Conservation (phyloP, 2,113 vertebrate genomes). For the Cololabis saira region DNA sequence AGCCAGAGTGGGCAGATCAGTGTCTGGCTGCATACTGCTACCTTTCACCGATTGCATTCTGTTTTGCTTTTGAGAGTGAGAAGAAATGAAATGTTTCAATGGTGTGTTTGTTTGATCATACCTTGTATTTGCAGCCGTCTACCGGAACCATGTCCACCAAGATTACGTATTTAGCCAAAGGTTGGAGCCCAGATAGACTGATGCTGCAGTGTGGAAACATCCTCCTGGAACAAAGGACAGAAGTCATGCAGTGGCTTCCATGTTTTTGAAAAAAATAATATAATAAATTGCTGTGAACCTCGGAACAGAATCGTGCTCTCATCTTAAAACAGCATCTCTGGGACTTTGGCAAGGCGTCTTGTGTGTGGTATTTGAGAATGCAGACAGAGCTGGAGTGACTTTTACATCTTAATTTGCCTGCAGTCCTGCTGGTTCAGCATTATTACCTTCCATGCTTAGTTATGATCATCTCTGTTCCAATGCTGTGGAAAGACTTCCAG, state of each 20-base stretch:
- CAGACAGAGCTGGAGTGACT: too few species aligned
- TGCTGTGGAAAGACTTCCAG: constrained; percentile 86
- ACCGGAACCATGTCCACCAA: constrained; percentile 85
- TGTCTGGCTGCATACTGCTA: constrained; percentile 61
- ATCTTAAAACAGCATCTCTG: too few species aligned
- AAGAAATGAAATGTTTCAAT: not conserved
- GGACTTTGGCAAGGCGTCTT: too few species aligned
- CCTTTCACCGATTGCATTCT: constrained; percentile 25
- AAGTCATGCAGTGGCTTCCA: not conserved
- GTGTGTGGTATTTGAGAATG: too few species aligned
- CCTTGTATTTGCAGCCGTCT: constrained; percentile 87
- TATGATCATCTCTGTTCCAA: constrained; percentile 89
- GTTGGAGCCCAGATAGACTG: constrained; percentile 82
- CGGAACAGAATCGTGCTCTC: too few species aligned
- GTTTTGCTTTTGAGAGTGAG: not conserved
- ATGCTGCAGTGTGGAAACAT: constrained; percentile 89
- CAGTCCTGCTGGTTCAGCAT: too few species aligned
- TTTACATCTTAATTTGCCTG: not conserved
- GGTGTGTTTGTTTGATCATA: constrained; percentile 36
- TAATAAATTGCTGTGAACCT: too few species aligned
- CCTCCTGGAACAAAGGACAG: constrained; percentile 71
- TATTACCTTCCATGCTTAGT: constrained; percentile 87
- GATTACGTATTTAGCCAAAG: constrained; percentile 83
- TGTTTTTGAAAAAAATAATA: too few species aligned
- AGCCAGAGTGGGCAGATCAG: constrained; percentile 40